phyloP scores from a whole-genome alignment of 2,113 vertebrate genomes.

The Triplophysa siluroides region DNA sequence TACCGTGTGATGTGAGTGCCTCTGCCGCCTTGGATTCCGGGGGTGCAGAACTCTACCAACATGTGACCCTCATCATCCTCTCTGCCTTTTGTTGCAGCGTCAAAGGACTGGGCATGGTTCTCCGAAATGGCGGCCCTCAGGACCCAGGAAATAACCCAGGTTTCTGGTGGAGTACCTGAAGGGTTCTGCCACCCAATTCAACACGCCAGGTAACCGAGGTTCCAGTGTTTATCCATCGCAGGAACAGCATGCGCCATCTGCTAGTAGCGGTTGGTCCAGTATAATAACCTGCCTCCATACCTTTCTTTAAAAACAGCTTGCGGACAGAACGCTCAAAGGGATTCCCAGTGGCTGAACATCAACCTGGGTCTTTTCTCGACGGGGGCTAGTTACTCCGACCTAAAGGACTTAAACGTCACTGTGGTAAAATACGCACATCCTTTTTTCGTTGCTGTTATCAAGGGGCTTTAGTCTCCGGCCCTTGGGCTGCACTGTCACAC shows the following conservation, averaged over 20 bases:
- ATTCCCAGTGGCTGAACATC: too few species aligned
- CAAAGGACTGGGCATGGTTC: background rate
- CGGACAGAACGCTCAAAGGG: too few species aligned
- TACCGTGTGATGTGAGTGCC: conserved; percentile 52
- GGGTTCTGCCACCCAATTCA: background rate
- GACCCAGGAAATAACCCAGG: background rate
- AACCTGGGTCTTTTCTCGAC: too few species aligned
- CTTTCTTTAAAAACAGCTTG: too few species aligned
- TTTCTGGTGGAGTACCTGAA: conserved; percentile 10
- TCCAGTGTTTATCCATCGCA: too few species aligned
- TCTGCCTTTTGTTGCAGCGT: conserved; percentile 17
- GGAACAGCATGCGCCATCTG: too few species aligned
- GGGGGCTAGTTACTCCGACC: background rate
- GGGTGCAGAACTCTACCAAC: too few species aligned
- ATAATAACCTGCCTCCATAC: too few species aligned
- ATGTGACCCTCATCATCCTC: background rate
- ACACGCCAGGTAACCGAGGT: background rate
- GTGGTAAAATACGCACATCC: background rate
- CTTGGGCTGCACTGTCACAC: background rate
- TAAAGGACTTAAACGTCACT: background rate
- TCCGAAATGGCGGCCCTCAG: background rate
- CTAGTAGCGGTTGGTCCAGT: too few species aligned
- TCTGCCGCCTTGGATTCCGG: background rate
- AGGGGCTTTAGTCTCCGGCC: background rate
- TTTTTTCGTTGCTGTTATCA: background rate